Base-by-base conservation (phyloP, 2,888 invertebrate genomes). In the Dugesia japonica region DNA sequence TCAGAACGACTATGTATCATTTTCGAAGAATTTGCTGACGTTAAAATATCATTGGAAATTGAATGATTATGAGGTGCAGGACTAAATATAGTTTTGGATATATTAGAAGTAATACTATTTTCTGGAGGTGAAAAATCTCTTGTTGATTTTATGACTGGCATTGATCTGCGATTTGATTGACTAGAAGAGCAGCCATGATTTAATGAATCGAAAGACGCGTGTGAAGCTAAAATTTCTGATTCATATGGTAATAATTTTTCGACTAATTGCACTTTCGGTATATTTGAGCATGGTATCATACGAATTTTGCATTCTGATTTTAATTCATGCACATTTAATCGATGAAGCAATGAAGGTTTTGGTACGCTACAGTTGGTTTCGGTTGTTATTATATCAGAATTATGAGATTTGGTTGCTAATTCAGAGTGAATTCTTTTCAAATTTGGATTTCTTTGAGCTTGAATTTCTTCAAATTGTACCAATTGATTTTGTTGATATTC, bases 401-500 rank as follows among this genome's bases (percentile, higher is more conserved):
- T 56, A 23, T 56, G 56, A n/a, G 56, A 56, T 56, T 56, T 56
- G 17, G 56, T 56, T 56, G 56, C n/a, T 56, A 56, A 56, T 56
- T 56, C 56, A n/a, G 56, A 56, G 17, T 56, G 56, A 56, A 56
- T 56, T 23, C 23, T 56, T 56, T 56, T 56, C n/a, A 56, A 56
- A 56, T 23, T 56, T 20, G 56, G 56, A 56, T 56, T 56, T 56
- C 56, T n/a, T 56, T 56, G 56, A 56, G 56, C 56, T n/a, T 56
- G 56, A 56, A 56, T 56, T 56, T 56, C 56, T 56, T 56, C 56
- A n/a, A 56, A 56, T n/a, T 56, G 56, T n/a, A 56, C 56, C 17
- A 56, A 56, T 56, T 56, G 56, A 56, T 56, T 56, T 56, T 56
- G 56, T 56, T 56, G 56, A 56, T 56, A 56, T n/a, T 56, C 56